Conservation (phyloP, 2,113 vertebrate species). For the Chascanopsetta lugubris region DNA sequence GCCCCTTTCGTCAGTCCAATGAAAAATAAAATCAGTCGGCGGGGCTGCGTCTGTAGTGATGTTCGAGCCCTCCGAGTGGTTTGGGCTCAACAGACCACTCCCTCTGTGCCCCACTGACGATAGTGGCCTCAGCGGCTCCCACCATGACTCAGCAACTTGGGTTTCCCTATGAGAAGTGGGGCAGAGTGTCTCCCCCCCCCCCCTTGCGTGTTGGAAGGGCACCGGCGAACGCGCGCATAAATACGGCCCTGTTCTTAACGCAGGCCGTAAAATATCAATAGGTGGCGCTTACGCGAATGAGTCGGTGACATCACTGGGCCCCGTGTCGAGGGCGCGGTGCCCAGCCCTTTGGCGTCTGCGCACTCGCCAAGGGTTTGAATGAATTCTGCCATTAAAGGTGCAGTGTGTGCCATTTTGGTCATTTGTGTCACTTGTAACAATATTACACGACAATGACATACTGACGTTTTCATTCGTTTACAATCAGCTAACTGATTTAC, state of each 20-base stretch:
- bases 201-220: conserved; percentile 31
- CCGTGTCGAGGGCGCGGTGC: neutral
- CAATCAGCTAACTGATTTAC: too few relatives aligned
- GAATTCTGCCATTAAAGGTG: too few relatives aligned
- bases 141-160: conserved; percentile 22
- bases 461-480: too few relatives aligned
- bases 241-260: conserved; percentile 11
- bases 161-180: conserved; percentile 30
- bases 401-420: too few relatives aligned
- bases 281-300: conserved; percentile 20
- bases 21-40: conserved; percentile 5
- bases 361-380: too few relatives aligned
- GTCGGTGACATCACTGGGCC: neutral
- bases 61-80: neutral
- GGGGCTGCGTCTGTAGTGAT: conserved; percentile 19
- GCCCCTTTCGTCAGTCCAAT: neutral
- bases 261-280: conserved; percentile 14
- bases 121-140: conserved; percentile 1
- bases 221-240: conserved; percentile 17
- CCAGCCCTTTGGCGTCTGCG: too few relatives aligned
- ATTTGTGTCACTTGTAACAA: too few relatives aligned
- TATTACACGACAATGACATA: too few relatives aligned
- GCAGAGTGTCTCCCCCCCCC: conserved; percentile 5
- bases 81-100: conserved; percentile 26
- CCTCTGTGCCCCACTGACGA: neutral